phyloP scores from a whole-genome alignment of 2,797 vertebrate genomes.

The Protosalanx chinensis region DNA sequence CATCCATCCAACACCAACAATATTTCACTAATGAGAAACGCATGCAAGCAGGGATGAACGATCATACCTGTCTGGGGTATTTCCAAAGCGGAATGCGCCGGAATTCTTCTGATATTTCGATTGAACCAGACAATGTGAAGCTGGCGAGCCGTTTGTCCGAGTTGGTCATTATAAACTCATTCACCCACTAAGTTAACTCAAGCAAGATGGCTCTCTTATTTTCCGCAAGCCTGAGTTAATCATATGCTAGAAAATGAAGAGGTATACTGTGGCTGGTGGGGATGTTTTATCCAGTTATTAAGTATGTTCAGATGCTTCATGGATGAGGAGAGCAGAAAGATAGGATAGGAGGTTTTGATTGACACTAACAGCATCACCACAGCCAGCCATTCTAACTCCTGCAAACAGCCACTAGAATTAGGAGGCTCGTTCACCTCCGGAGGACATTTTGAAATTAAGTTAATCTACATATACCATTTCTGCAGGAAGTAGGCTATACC shows the following conservation, averaged over 20 bases:
- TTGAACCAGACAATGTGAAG: slow-evolving; percentile 60
- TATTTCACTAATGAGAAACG: not conserved
- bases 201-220: slow-evolving; percentile 27
- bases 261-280: not conserved
- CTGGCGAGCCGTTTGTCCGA: slow-evolving; percentile 47
- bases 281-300: no score
- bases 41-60: slow-evolving; percentile 23
- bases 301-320: not conserved
- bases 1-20: not conserved
- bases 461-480: no score
- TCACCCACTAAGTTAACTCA: slow-evolving; percentile 46
- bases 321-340: not conserved
- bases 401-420: not conserved
- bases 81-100: slow-evolving; percentile 25
- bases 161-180: slow-evolving; percentile 56
- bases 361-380: no score
- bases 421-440: no score
- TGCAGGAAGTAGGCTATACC: no score
- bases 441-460: no score
- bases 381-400: not conserved
- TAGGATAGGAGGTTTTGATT: no score
- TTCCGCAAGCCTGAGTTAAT: slow-evolving; percentile 13
- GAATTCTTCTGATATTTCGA: slow-evolving; percentile 60
- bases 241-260: not conserved
- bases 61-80: slow-evolving; percentile 19